These are phyloP conservation scores for Temnothorax nylanderi DNA, from an alignment of 1,140 invertebrate species.

Conservation along the genomic window DNA sequence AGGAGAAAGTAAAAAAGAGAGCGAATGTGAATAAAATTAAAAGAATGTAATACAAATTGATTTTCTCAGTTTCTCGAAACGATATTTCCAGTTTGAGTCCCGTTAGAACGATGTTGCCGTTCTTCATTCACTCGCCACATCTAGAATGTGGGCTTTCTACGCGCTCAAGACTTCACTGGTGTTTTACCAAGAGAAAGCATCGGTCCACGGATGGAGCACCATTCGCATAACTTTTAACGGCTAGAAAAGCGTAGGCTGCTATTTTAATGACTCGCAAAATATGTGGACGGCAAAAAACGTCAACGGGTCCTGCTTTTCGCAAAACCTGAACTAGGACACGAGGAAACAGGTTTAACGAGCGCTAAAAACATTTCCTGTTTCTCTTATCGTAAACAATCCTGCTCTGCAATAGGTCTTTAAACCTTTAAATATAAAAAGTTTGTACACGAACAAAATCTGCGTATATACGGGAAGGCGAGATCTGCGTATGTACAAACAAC, in stretches of 20 bases:
- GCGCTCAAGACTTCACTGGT: conserved; percentile 13
- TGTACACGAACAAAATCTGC: neutral
- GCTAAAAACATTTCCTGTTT: neutral
- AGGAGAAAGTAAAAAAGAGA: neutral
- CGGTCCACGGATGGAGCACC: conserved; percentile 45
- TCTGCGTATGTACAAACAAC: neutral
- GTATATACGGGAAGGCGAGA: neutral
- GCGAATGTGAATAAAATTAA: neutral
- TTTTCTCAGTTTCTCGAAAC: neutral
- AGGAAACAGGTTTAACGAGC: neutral
- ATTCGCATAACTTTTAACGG: conserved; percentile 23
- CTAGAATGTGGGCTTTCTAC: conserved; percentile 47
- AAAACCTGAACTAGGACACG: neutral
- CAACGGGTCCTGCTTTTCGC: neutral
- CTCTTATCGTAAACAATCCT: neutral
- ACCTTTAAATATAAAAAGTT: neutral
- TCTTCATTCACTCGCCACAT: neutral
- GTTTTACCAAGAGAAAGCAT: conserved; percentile 60
- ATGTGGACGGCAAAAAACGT: neutral
- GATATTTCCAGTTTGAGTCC: neutral
- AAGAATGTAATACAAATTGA: neutral
- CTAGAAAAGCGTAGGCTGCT: conserved; percentile 26
- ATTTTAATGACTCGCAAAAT: conserved; percentile 31
- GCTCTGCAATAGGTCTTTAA: neutral
- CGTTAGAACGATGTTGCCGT: neutral